These are phyloP conservation scores for Crocuta crocuta DNA, from an alignment of 2,113 vertebrate genomes.

Conservation along the genomic window DNA sequence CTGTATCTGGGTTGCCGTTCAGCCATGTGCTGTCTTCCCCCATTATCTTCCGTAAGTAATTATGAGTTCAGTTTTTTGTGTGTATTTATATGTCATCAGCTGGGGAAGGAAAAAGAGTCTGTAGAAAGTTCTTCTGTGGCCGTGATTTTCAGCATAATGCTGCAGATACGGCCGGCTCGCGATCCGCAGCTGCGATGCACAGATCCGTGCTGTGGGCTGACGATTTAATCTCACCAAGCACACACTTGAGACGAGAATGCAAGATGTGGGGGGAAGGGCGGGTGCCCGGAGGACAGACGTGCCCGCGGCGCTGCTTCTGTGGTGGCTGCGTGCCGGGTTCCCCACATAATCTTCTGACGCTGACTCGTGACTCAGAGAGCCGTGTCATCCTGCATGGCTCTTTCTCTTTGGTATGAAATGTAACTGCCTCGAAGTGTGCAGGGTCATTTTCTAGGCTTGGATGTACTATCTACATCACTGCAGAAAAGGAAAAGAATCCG, in stretches of 20 bases:
- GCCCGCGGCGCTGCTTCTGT: neutral
- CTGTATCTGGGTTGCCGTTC: neutral
- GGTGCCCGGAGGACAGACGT: neutral
- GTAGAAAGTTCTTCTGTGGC: neutral
- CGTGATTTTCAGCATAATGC: neutral
- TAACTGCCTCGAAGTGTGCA: neutral
- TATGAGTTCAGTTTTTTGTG: neutral
- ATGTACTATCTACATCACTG: no score
- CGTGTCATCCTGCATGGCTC: neutral
- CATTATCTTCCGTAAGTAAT: neutral
- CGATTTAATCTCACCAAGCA: neutral
- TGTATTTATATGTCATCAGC: neutral
- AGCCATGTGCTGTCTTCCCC: neutral
- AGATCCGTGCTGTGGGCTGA: neutral
- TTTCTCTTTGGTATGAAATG: neutral
- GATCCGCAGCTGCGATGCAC: neutral
- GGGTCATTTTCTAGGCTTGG: neutral
- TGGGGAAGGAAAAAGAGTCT: neutral
- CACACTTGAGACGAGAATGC: neutral
- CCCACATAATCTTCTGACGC: neutral
- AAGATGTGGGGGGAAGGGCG: neutral
- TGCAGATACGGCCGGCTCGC: neutral
- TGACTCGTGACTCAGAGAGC: neutral
- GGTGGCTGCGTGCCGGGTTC: neutral
- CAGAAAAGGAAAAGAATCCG: neutral